Evolutionary conservation across 2,888 invertebrate species (phyloP), one percentile per base, ranked within the genome.

Genomic region (Sarcophaga variegata): DNA sequence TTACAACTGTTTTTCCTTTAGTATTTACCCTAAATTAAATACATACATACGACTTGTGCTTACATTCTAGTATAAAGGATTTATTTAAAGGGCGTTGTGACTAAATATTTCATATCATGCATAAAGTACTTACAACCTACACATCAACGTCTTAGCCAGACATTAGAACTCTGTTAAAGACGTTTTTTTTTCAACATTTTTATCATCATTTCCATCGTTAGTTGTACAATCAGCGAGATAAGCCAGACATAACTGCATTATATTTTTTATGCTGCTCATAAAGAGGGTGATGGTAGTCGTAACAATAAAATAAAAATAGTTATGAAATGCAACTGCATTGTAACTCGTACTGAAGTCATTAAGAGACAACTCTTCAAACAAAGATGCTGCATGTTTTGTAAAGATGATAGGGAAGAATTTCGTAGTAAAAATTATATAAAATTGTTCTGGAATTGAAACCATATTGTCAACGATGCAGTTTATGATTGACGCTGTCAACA

Each of bases 401-500:
- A 63, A 75, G 2, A 22, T 4, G 37, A 8, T 37, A 37, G 37
- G 8, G 25, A 82, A 22, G 60, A 77, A 71, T 14, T 59, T 70
- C 59, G 17, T 37, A 69, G 25, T 75, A 78, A 27, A 27, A 81
- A 81, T 75, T 62, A 78, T 81, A 81, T 81, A 66, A 83, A 78
- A 81, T 83, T 86, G 66, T 78, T 78, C 67, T 83, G 75, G 71
- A 81, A 83, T 78, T 83, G 63, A 70, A 75, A 75, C 69, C 63
- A 75, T 70, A 75, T 37, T 37, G 37, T 1, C 37, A 37, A 37
- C 37, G 37, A 37, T 37, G 37, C 37, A 37, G 37, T 37, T 10
- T 37, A 37, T 37, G 37, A 37, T 37, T 37, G 37, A 37, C 37
- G 37, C 37, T 37, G 37, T 37, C 37, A 37, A 37, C 37, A 37